Evolutionary conservation across 2,797 vertebrate species (phyloP), one percentile per base, ranked within the genome.

Genomic region (Pogonophryne albipinna): DNA sequence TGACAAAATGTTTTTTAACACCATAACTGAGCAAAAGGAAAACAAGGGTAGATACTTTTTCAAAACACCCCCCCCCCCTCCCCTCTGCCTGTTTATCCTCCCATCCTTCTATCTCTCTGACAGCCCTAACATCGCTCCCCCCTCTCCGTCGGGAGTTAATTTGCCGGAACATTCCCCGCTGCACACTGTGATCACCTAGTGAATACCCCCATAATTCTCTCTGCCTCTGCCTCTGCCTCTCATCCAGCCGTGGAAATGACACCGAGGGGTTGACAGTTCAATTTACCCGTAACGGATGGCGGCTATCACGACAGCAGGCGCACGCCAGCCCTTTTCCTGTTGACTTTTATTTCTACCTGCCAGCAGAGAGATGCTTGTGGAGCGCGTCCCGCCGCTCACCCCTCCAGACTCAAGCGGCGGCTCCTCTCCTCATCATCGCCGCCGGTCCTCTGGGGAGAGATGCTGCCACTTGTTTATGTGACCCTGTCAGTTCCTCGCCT

Each of bases 241-340:
- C 92, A 91, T 91, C 90, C 89, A 89, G 87, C 89, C 96, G 42
- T 96, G 97, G 96, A 95, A 96, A 95, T 95, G 96, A 97, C 97
- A 95, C 91, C 50, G 94, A 89, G 94, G 93, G 78, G 79, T 92
- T 98, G 98, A 99, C 98, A 99, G 97, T 97, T 98, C 98, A 98
- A 99, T 99, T 98, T 98, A 93, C 95, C 91, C 92, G 87, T 98
- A 96, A 99, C 96, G 94, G 97, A 99, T 99, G 96, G 95, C 86
- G 83, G 95, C 97, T 94, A 96, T 97, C 96, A 93, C 78, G 49
- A 73, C 91, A 87, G 79, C 90, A 85, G 76, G 79, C 27, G 38
- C 14, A 53, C 77, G 3, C 79, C 82, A 65, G 81, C 73, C 75
- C 78, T 83, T 27, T 90, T 85, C 61, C 89, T 94, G 91, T 93